Base-by-base conservation (phyloP, 53 echinoderm and acorn worm species). In the Crossaster papposus region DNA sequence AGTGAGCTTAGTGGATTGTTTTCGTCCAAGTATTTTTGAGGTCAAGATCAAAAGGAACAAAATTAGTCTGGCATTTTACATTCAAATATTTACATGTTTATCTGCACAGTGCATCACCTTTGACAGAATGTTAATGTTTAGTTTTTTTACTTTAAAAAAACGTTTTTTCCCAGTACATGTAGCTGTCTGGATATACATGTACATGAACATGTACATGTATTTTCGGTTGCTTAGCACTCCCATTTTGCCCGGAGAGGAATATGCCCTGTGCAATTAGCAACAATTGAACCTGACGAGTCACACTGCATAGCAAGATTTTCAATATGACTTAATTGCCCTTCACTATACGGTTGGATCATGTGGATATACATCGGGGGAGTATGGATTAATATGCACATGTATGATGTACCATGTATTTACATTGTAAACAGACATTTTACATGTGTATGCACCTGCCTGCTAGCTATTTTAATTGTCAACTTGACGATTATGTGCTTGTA, bases 161-260 rank as follows among this genome's bases (percentile, higher is more conserved):
- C 28, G 24, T 68, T 26, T 26, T 68, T 68, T 12, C 2, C 28
- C 24, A 68, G 28, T 14, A 18, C 23, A 18, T 64, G 18, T 68
- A 68, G 68, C 62, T 62, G 62, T 68, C 58, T 58, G 58, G 58
- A 23, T 73, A 36, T 36, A 30, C n/a, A n/a, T 72, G 72, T 72
- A 72, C 72, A 30, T 30, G 72, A 30, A 72, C 72, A 36, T 35
- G 77, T 77, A 77, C 38, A 77, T 77, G 77, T n/a, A 76, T 36
- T 70, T 70, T 30, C 62, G 3, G 62, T 62, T 62, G 58, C 58
- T 20, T 18, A 26, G 68, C n/a, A 26, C 17, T 26, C 28, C 68
- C 58, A 11, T 26, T 4, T n/a, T 24, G 68, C 24, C 68, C 68
- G 22, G 68, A 68, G 20, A 3, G 28, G 4, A 28, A 68, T n/a